A percentile compares a stretch with the other conserved stretches of the same genome.
These are phyloP conservation scores for Drosophila macrothrix DNA, from an alignment of 2,888 invertebrate genomes.

Conservation along the genomic window DNA sequence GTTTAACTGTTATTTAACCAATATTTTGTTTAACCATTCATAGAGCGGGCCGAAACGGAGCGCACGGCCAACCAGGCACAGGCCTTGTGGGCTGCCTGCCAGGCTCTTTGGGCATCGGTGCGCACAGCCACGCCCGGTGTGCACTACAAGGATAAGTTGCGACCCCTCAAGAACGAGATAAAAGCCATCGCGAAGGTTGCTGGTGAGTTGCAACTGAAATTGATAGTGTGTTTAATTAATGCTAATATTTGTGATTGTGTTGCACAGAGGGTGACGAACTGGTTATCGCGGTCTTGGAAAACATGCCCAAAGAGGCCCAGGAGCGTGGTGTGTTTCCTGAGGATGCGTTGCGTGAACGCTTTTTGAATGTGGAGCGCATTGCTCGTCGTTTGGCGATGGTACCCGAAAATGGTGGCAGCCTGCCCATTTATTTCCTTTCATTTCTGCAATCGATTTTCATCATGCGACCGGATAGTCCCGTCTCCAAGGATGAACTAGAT, in stretches of 20 bases:
- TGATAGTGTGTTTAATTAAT: neutral
- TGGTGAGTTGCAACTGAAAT: slow-evolving; percentile 86
- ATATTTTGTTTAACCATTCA: neutral
- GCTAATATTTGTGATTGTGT: neutral
- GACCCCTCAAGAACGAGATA: slow-evolving; percentile 89
- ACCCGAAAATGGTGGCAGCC: slow-evolving; percentile 93
- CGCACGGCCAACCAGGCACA: slow-evolving; percentile 92
- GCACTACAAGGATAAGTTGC: slow-evolving; percentile 87
- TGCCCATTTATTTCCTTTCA: slow-evolving; percentile 93
- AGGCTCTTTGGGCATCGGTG: slow-evolving; percentile 92
- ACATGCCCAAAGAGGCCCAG: slow-evolving; percentile 91
- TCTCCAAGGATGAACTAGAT: slow-evolving; percentile 90
- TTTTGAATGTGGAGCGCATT: slow-evolving; percentile 92
- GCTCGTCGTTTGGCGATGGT: slow-evolving; percentile 94
- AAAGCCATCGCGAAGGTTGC: slow-evolving; percentile 91
- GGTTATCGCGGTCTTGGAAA: slow-evolving; percentile 90
- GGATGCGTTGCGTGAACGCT: slow-evolving; percentile 93
- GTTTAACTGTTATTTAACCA: neutral
- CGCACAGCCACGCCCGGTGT: slow-evolving; percentile 87
- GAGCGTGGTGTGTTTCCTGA: slow-evolving; percentile 95
- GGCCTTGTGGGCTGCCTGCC: slow-evolving; percentile 97
- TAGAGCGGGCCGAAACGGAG: slow-evolving; percentile 91
- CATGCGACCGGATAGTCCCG: slow-evolving; percentile 88
- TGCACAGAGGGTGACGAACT: slow-evolving; percentile 90
- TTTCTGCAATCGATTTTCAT: slow-evolving; percentile 95